Evolutionary conservation across 2,888 invertebrate species (phyloP).

Genomic region (Eristalis arbustorum): DNA sequence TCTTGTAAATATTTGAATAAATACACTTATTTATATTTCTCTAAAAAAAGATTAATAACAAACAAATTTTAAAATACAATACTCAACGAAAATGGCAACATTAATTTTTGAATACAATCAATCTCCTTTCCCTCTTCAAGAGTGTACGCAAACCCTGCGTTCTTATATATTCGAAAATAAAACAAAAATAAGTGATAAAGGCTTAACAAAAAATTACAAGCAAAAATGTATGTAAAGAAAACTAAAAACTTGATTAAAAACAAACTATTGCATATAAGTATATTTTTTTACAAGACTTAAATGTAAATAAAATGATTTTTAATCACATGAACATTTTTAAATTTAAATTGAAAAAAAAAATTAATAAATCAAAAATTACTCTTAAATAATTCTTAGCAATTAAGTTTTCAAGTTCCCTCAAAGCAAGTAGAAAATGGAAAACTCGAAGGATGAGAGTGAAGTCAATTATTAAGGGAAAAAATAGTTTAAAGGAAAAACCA

Average conservation of each 20-base stretch:
- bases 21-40: not conserved
- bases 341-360: slow-evolving; percentile 34
- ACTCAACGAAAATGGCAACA: not conserved
- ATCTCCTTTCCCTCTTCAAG: slow-evolving; percentile 17
- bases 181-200: slow-evolving; percentile 54
- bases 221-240: slow-evolving; percentile 29
- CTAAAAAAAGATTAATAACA: not conserved
- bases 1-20: slow-evolving; percentile 1
- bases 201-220: slow-evolving; percentile 12
- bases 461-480: slow-evolving; percentile 54
- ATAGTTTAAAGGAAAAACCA: slow-evolving; percentile 22
- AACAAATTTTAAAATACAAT: not conserved
- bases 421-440: slow-evolving; percentile 34
- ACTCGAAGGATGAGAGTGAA: slow-evolving; percentile 46
- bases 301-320: slow-evolving; percentile 60
- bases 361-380: slow-evolving; percentile 3
- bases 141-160: slow-evolving; percentile 8
- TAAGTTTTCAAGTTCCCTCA: slow-evolving; percentile 46
- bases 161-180: slow-evolving; percentile 39
- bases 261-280: slow-evolving; percentile 49
- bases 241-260: not conserved
- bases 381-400: slow-evolving; percentile 48
- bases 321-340: slow-evolving; percentile 38
- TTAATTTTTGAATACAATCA: slow-evolving; percentile 22
- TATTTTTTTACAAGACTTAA: slow-evolving; percentile 67